These are phyloP conservation scores for Caranx melampygus DNA, from an alignment of 2,113 vertebrate genomes.

Conservation along the genomic window DNA sequence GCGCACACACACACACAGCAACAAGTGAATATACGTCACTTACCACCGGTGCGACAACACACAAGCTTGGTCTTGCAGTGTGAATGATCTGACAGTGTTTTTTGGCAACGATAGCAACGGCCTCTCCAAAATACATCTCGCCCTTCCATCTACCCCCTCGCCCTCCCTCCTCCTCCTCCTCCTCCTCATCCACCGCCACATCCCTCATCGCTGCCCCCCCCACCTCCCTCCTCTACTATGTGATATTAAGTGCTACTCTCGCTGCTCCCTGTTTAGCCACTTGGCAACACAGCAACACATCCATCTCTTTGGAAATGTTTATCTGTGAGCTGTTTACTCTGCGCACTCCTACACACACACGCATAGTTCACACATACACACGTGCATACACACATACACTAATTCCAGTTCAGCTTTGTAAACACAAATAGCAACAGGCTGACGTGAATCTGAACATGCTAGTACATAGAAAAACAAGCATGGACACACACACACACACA, in stretches of 20 bases:
- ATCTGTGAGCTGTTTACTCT: conserved; percentile 62
- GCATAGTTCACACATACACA: conserved; percentile 32
- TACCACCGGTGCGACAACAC: conserved; percentile 8
- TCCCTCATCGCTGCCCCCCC: neutral
- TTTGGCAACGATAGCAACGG: conserved; percentile 45
- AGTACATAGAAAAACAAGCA: conserved; percentile 38
- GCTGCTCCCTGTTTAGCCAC: conserved; percentile 60
- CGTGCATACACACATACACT: neutral
- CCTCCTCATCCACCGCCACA: neutral
- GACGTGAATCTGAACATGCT: conserved; percentile 35
- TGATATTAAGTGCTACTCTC: conserved; percentile 64
- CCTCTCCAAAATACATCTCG: conserved; percentile 39
- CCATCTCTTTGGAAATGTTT: conserved; percentile 68
- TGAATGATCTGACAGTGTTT: conserved; percentile 36
- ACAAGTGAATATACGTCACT: conserved; percentile 22
- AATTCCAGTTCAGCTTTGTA: conserved; percentile 17
- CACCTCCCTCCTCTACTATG: conserved; percentile 10
- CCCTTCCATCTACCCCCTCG: conserved; percentile 14
- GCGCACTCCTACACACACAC: conserved; percentile 36
- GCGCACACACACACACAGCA: neutral
- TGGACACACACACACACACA: neutral
- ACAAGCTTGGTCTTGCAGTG: conserved; percentile 43
- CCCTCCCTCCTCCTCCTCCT: neutral
- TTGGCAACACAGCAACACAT: conserved; percentile 65
- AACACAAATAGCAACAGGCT: conserved; percentile 31